Evolutionary conservation across 2,797 vertebrate genomes (phyloP).

Genomic region (Pterois miles): DNA sequence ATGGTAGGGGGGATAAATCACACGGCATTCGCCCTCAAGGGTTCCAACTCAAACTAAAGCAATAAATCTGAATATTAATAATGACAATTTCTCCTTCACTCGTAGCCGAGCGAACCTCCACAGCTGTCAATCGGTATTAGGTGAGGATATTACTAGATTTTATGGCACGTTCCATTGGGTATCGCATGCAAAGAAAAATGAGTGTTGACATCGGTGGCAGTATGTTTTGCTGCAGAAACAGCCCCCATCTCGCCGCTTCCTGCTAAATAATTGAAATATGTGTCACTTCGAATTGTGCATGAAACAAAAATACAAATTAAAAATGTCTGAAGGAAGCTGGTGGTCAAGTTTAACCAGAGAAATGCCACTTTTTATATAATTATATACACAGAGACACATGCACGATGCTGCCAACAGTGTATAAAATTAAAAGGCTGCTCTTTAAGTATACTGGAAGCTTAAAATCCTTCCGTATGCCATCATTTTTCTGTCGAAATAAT

Average conservation of each 20-base stretch:
- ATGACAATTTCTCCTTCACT: slow-evolving; percentile 67
- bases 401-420: not conserved
- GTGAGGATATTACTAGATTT: slow-evolving; percentile 61
- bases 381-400: not conserved
- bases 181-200: slow-evolving; percentile 8
- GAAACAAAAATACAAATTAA: slow-evolving; percentile 9
- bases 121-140: slow-evolving; percentile 69
- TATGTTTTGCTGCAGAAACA: not conserved
- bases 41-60: slow-evolving; percentile 66
- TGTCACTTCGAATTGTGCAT: not conserved
- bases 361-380: not conserved
- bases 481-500: slow-evolving; percentile 22
- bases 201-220: not conserved
- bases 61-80: slow-evolving; percentile 80
- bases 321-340: not conserved
- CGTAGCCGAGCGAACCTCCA: slow-evolving; percentile 48
- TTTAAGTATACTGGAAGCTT: not conserved
- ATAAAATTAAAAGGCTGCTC: not conserved
- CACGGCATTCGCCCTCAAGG: slow-evolving; percentile 62
- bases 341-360: not conserved
- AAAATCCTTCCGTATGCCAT: not conserved
- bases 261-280: slow-evolving; percentile 10
- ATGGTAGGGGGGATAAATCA: slow-evolving; percentile 71
- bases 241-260: not conserved
- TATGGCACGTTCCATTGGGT: not conserved